These are phyloP conservation scores for Oreochromis mossambicus DNA, from an alignment of 2,797 vertebrate species.

Conservation along the genomic window DNA sequence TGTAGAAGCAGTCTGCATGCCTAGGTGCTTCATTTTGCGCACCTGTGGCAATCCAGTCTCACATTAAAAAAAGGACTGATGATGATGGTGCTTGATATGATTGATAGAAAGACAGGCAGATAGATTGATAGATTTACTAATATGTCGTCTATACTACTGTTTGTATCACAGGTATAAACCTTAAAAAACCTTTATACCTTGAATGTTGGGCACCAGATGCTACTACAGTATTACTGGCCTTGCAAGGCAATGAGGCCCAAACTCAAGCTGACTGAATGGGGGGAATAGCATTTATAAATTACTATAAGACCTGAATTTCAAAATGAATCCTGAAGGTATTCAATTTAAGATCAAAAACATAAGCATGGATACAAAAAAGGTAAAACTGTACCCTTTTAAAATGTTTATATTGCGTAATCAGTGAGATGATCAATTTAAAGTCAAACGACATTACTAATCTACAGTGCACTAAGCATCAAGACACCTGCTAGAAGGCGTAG, in stretches of 20 bases:
- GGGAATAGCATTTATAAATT: neutral
- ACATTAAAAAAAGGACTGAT: neutral
- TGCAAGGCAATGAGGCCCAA: neutral
- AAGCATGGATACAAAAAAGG: neutral
- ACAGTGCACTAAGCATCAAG: neutral
- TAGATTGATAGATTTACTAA: neutral
- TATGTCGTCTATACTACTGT: neutral
- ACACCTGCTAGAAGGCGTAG: neutral
- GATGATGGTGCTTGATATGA: neutral
- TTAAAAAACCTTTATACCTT: neutral
- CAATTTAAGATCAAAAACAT: neutral
- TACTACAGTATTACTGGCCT: slow-evolving; percentile 11
- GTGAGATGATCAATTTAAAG: neutral
- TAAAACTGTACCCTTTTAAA: neutral
- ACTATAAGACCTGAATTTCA: neutral
- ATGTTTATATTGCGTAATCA: neutral
- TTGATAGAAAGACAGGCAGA: neutral
- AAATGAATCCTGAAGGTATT: neutral
- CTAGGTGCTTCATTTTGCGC: neutral
- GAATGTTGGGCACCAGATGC: slow-evolving; percentile 15
- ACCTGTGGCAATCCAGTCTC: neutral
- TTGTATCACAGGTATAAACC: neutral
- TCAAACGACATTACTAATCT: neutral
- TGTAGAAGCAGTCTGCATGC: neutral
- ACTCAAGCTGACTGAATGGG: neutral